phyloP scores from a whole-genome alignment of 1,140 invertebrate species.

The Campodea augens region DNA sequence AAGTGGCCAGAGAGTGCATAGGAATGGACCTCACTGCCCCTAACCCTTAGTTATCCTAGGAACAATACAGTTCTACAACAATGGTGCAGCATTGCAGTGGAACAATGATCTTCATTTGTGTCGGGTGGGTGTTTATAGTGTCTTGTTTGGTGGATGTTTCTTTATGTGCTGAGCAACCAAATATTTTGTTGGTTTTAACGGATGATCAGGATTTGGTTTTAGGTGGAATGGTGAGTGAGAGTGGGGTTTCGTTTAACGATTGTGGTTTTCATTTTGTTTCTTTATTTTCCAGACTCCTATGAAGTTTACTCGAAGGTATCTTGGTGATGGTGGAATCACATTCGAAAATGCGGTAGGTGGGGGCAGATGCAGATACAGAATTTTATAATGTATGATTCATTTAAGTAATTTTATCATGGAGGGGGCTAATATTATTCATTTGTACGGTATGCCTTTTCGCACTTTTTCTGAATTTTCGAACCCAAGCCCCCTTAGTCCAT shows the following conservation, averaged over 20 bases:
- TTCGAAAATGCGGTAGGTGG: constrained; percentile 51
- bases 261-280: not conserved
- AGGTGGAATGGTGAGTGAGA: constrained; percentile 47
- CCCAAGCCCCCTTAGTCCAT: no score
- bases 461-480: no score
- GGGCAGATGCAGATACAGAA: no score
- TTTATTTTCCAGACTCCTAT: constrained; percentile 39
- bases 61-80: not conserved
- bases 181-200: constrained; percentile 60
- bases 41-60: not conserved
- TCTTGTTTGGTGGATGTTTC: not conserved
- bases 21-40: constrained; percentile 13
- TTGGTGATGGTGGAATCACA: constrained; percentile 39
- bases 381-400: no score
- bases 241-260: no score
- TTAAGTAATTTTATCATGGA: no score
- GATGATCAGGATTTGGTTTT: constrained; percentile 69
- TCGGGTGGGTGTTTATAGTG: not conserved
- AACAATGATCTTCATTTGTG: not conserved
- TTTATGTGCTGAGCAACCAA: constrained; percentile 25
- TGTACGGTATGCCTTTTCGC: no score
- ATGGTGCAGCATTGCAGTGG: not conserved
- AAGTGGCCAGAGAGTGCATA: constrained; percentile 11
- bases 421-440: no score
- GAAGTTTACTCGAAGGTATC: constrained; percentile 35